Evolutionary conservation across 2,797 vertebrate species (phyloP), one percentile per base, ranked within the genome.

Genomic region (Florisuga fusca): DNA sequence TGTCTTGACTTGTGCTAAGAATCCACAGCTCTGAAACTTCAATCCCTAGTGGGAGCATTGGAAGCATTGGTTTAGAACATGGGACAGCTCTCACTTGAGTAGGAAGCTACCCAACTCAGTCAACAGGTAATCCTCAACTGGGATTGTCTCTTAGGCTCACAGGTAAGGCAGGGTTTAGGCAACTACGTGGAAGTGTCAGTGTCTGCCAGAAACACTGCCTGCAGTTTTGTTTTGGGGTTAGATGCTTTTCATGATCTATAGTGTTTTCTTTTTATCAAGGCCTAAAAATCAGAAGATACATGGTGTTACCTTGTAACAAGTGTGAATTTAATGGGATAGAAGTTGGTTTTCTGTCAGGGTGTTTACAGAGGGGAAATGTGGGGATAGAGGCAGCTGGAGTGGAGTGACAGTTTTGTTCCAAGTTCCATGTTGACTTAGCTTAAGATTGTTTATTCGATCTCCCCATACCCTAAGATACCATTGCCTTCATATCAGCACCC

Each of bases 401-500:
- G 33, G 63, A 82, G 78, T 77, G 84, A 77, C 31, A 89, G 62
- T 85, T 75, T 33, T 72, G n/a, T 84, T 91, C 54, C 93, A 87
- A 85, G 82, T 87, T 89, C 69, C 58, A 76, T 89, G 84, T 68
- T 95, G 84, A 81, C 16, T 72, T 94, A 72, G 38, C 87, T 89
- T 72, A 72, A 87, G 71, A 61, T 74, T 87, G 92, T 85, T 85
- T 87, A 85, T 85, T 89, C 67, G 72, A 80, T 91, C 57, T 92
- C 21, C 27, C 27, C 41, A 26, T 93, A 53, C 53, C 34, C 48
- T 64, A 61, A 71, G 53, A 93, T 74, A 82, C 54, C 31, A 10
- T 77, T 94, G 78, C 75, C 33, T 90, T 94, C 81, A 21, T 95
- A 84, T 89, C 74, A 74, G 36, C 25, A 12, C 51, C 50, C 61